phyloP scores from a whole-genome alignment of 2,113 vertebrate genomes.

The Caretta caretta region DNA sequence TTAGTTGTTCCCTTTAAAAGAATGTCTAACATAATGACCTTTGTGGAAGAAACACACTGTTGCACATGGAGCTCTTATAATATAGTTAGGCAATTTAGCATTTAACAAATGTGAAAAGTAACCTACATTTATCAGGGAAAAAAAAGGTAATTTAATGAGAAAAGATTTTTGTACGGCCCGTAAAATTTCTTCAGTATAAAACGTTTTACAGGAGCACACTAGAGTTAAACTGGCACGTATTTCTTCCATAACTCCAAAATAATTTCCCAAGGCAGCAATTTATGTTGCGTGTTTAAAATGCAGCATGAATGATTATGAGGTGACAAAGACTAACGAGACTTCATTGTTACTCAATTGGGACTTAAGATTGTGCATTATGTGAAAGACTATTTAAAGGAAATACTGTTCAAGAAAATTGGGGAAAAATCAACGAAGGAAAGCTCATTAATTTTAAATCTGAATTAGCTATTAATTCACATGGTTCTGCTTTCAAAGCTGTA shows the following conservation, averaged over 20 bases:
- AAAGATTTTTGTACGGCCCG: background rate
- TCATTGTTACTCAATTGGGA: conserved; percentile 65
- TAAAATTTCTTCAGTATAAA: conserved; percentile 39
- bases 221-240: conserved; percentile 43
- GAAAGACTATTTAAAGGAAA: conserved; percentile 67
- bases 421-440: background rate
- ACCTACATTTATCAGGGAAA: background rate
- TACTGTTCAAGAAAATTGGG: conserved; percentile 57
- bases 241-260: conserved; percentile 55
- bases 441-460: conserved; percentile 73
- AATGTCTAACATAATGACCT: background rate
- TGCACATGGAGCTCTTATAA: conserved; percentile 21
- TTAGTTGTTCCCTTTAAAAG: background rate
- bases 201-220: conserved; percentile 46
- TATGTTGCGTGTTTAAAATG: conserved; percentile 69
- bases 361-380: conserved; percentile 64
- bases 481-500: conserved; percentile 55
- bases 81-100: conserved; percentile 9
- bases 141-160: conserved; percentile 26
- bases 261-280: conserved; percentile 71
- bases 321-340: conserved; percentile 73
- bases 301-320: conserved; percentile 68
- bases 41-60: background rate
- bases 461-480: conserved; percentile 69
- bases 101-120: conserved; percentile 38